Conservation (phyloP, 2,797 vertebrate genomes). For the Myotis pilosus region DNA sequence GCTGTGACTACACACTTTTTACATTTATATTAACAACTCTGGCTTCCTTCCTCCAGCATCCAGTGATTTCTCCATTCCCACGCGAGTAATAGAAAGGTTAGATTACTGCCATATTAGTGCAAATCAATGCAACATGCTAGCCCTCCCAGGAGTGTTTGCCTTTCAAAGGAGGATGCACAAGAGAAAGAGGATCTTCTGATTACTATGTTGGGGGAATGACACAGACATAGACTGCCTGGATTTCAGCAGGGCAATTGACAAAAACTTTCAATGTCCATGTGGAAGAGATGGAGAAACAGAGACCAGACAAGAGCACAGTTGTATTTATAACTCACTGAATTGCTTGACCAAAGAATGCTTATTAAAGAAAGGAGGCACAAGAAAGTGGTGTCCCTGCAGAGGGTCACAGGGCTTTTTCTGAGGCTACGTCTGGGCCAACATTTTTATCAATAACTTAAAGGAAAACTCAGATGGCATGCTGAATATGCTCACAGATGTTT, state of each 20-base stretch:
- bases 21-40: neutral
- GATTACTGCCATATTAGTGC: neutral
- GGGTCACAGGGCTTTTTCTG: neutral
- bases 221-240: neutral
- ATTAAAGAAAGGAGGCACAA: neutral
- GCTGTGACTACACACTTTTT: neutral
- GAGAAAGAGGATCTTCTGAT: neutral
- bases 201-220: neutral
- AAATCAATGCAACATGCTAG: neutral
- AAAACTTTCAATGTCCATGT: neutral
- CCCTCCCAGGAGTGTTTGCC: neutral
- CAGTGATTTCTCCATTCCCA: neutral
- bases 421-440: neutral
- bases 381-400: neutral
- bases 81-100: neutral
- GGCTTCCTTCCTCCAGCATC: neutral
- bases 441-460: conserved; percentile 42
- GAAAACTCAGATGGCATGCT: neutral
- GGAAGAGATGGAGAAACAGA: neutral
- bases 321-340: conserved; percentile 41
- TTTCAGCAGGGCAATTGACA: neutral
- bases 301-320: neutral
- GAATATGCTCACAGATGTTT: neutral
- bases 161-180: neutral
- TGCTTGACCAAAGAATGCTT: neutral